Evolutionary conservation across 2,888 invertebrate genomes (phyloP).

Genomic region (Polietes domitor): DNA sequence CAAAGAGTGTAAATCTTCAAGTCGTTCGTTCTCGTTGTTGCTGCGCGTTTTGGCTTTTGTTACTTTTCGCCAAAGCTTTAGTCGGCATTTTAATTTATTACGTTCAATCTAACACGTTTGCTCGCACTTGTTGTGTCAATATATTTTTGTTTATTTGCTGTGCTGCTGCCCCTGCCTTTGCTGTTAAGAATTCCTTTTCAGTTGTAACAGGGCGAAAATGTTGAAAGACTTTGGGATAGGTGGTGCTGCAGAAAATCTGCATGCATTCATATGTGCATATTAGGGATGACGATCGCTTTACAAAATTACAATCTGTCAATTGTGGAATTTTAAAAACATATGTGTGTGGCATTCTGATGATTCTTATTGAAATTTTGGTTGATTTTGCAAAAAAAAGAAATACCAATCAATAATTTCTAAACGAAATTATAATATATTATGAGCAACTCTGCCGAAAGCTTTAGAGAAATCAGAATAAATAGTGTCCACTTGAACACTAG

Average conservation of each 20-base stretch:
- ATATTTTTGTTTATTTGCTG: conserved; percentile 49
- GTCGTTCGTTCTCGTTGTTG: neutral
- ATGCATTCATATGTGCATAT: neutral
- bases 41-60: neutral
- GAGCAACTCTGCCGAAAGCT: too few relatives aligned
- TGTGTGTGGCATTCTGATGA: too few relatives aligned
- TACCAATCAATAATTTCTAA: too few relatives aligned
- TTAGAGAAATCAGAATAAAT: too few relatives aligned
- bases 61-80: conserved; percentile 67
- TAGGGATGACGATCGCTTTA: neutral
- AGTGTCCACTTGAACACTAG: too few relatives aligned
- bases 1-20: conserved; percentile 52
- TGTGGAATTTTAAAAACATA: too few relatives aligned
- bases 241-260: neutral
- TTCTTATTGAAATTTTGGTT: too few relatives aligned
- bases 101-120: conserved; percentile 79
- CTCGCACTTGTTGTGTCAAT: conserved; percentile 77
- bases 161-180: conserved; percentile 15
- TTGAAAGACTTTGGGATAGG: neutral
- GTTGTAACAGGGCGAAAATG: neutral
- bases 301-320: too few relatives aligned
- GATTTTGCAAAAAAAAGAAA: too few relatives aligned
- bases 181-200: conserved; percentile 2
- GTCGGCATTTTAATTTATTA: conserved; percentile 79
- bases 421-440: too few relatives aligned